Conservation (phyloP, 2,888 invertebrate genomes). For the Dicyrtomina minuta region DNA sequence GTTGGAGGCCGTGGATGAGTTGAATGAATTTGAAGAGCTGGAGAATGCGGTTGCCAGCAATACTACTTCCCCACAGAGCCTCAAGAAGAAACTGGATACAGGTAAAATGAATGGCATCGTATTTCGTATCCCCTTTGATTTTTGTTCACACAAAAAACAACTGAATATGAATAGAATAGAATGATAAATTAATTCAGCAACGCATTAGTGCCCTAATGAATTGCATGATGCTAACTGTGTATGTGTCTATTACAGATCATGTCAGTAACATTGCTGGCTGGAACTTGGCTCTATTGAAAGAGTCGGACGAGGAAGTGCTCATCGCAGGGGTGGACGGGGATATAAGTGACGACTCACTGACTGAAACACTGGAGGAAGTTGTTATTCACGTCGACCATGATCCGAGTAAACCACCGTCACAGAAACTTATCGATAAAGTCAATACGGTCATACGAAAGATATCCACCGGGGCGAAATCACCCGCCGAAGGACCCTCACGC, state of each 20-base stretch:
- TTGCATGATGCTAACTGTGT: too few relatives aligned
- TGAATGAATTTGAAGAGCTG: conserved; percentile 43
- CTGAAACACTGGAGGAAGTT: conserved; percentile 38
- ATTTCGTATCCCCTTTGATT: not conserved
- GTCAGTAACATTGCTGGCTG: too few relatives aligned
- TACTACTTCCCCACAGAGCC: not conserved
- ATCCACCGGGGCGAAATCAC: conserved; percentile 38
- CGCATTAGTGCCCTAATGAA: too few relatives aligned
- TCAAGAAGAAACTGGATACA: conserved; percentile 2
- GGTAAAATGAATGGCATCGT: not conserved
- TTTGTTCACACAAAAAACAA: not conserved
- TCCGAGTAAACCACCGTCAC: conserved; percentile 15
- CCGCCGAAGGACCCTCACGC: conserved; percentile 43
- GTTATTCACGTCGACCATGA: conserved; percentile 38
- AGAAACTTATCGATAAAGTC: conserved; percentile 44
- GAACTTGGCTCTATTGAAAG: conserved; percentile 21
- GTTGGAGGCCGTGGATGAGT: conserved; percentile 49
- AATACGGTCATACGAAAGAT: conserved; percentile 50
- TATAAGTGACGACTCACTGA: conserved; percentile 18
- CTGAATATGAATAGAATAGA: too few relatives aligned
- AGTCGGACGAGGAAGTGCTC: conserved; percentile 46
- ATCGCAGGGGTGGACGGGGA: conserved; percentile 36
- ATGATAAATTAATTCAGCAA: too few relatives aligned
- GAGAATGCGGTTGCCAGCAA: not conserved
- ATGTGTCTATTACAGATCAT: too few relatives aligned